Base-by-base conservation (phyloP, 1,140 invertebrate genomes). In the Papilio polyxenes region DNA sequence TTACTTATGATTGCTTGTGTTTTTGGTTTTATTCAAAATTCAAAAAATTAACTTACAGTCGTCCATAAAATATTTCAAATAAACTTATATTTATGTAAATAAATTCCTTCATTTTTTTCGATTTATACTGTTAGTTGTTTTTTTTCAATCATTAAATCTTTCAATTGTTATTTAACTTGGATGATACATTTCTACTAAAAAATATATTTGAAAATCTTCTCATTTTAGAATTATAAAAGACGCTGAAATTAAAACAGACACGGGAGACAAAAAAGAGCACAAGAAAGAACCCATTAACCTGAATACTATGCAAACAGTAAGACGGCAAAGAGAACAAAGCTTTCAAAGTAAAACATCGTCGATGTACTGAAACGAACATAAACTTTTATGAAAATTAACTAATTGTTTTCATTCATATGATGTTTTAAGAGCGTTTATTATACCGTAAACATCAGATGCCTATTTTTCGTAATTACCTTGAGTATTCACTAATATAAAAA, bases 201-300 rank as follows among this genome's bases (percentile, higher is more conserved):
- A 65, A 65, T 65, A 31, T 20, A 62, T 20, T 17, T 62, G 23
- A 8, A 11, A 23, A 65, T 65, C 20, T 65, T 72, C 65, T 72
- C 65, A 37, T 37, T 72, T 37, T 72, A 72, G 31, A 72, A 72
- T 31, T 65, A 72, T 72, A 72, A 72, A 0, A 40, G 17, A 72
- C 31, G 6, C 31, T 72, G 31, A 72, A 40, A 11, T 31, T 37
- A 72, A 40, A 72, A 72, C 62, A 65, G 62, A 65, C 23, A 20
- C 62, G 23, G 9, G 23, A 62, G 20, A 62, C 59, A 62, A 23
- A 23, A 72, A 69, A 69, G 65, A 72, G 65, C 65, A 37, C 13
- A 72, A 72, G 65, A 72, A 72, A 72, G 65, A 72, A 72, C 31
- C 65, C 31, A 72, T 72, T 72, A 72, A 72, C 65, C 65, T 72